Evolutionary conservation across 2,888 invertebrate genomes (phyloP).

Genomic region (Cheilosia vulpina): DNA sequence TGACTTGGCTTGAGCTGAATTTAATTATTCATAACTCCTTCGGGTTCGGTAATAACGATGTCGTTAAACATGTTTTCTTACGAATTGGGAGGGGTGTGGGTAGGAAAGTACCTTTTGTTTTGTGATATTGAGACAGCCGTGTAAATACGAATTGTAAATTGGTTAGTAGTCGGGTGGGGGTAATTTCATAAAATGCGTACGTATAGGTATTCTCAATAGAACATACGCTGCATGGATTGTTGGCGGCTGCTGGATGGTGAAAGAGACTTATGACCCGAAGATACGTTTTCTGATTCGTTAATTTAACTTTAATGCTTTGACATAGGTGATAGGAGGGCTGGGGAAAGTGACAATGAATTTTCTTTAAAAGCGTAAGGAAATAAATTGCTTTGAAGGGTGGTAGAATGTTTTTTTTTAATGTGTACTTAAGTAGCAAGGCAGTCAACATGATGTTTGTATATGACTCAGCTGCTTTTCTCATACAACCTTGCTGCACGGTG

Average conservation of each 20-base stretch:
- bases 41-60: conserved; percentile 80
- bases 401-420: no score
- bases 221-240: conserved; percentile 63
- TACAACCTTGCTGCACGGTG: no score
- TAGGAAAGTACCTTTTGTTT: conserved; percentile 60
- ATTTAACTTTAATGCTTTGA: conserved; percentile 61
- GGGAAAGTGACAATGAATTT: no score
- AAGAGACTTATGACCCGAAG: conserved; percentile 60
- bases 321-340: neutral
- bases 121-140: conserved; percentile 62
- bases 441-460: no score
- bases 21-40: conserved; percentile 83
- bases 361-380: neutral
- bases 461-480: no score
- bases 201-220: conserved; percentile 69
- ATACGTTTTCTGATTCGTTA: conserved; percentile 60
- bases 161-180: conserved; percentile 32
- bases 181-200: conserved; percentile 61
- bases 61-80: conserved; percentile 82
- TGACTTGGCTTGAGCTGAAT: conserved; percentile 76
- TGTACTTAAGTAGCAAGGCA: no score
- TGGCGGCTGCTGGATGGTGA: conserved; percentile 9
- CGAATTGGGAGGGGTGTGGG: conserved; percentile 9
- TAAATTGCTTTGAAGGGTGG: neutral
- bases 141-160: conserved; percentile 48